Evolutionary conservation across 2,113 vertebrate genomes (phyloP), one percentile per base, ranked within the genome.

Genomic region (Egretta garzetta): DNA sequence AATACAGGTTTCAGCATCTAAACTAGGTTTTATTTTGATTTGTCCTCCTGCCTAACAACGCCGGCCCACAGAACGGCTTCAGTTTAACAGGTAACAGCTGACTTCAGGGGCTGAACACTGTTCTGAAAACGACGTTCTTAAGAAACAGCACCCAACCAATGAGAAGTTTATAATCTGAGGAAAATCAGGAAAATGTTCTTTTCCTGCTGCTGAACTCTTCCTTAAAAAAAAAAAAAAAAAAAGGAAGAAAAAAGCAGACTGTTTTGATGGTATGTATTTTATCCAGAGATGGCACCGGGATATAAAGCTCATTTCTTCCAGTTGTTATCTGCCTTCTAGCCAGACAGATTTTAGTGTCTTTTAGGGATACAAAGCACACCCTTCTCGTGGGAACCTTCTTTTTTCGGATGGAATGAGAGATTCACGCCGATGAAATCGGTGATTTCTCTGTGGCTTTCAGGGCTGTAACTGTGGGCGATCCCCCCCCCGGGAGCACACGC

Each of bases 301-400:
- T 74, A 86, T 67, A 92, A 86, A 93, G 92, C 67, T 95, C 71
- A 97, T 93, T 97, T 83, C 88, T 95, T 93, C 68, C 83, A 79
- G 30, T 91, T 92, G 95, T 64, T 63, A 24, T 66, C 88, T 86
- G 88, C 68, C 86, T 95, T 77, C 72, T 13, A 86, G 88, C 68
- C 67, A 79, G 86, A 91, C 12, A 56, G 80, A 71, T 83, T 59
- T 71, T 33, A 80, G 60, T 88, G 83, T 86, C 93, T 91, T 91
- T 90, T 23, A 88, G 70, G 80, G 84, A 86, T 79, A 87, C 17
- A 85, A 89, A 93, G 73, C 68, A 60, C 80, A 72, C 82, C 58
- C 49, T 75, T 77, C 83, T 79, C 86, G 14, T 21, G 67, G 93
- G 91, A 96, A 16, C 72, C 47, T 86, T 47, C 64, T 87, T 35